Base-by-base conservation (phyloP, 2,113 vertebrate species). In the Pelobates fuscus region DNA sequence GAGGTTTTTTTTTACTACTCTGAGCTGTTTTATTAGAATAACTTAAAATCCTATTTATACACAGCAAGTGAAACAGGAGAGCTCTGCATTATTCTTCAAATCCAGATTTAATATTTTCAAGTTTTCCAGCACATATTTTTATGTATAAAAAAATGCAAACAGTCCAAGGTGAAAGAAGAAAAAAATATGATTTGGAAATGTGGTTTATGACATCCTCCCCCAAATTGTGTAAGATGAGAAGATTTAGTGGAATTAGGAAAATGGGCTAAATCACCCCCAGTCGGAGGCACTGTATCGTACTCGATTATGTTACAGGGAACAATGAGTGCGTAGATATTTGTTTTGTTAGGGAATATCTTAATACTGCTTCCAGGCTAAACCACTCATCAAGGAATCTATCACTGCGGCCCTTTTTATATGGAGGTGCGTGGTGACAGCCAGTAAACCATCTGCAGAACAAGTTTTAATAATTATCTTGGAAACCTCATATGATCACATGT, bases 371-470 rank as follows among this genome's bases (percentile, higher is more conserved):
- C 85, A 89, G 80, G 84, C 85, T 90, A 88, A 85, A 87, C 86
- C 88, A 89, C 87, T 92, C 87, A 82, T 32, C 76, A 81, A 88
- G 84, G 86, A 85, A 88, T 90, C 88, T 86, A 86, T 85, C 79
- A 80, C 3, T 83, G 85, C 21, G 55, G 24, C 15, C 80, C 86
- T 87, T 87, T 87, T 88, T 89, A 90, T 84, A 71, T 79, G 81
- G 86, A 89, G 88, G 87, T 86, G 84, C 86, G 89, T 81, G 88
- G 89, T 88, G 89, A 89, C 92, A 92, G 89, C 88, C 88, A 91
- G 84, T 84, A 90, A 92, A 87, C 85, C 89, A 90, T 92, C 91
- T 92, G 90, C 83, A 84, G 84, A 91, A 89, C 81, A 80, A 90
- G 85, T 89, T 89, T 84, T 87, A 84, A 85, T 91, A 89, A 92